Evolutionary conservation across 2,797 vertebrate species (phyloP), one percentile per base, ranked within the genome.

Genomic region (Gallinago solitaria): DNA sequence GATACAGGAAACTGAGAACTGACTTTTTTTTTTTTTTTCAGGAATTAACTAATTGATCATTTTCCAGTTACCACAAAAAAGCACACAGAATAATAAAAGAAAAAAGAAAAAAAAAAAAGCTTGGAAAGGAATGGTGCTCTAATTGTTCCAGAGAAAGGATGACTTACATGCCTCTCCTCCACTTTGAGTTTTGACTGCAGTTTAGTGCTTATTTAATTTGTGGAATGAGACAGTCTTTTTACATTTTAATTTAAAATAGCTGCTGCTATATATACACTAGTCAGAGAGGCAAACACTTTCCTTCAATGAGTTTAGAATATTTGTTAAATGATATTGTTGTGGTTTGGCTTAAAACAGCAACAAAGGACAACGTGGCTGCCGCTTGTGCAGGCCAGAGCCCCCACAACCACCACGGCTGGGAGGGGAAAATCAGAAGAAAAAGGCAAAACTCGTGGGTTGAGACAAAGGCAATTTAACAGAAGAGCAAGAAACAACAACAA

Each of bases 1-100:
- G 21, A n/a, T 8, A 61, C 0, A 57, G 4, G 1, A 78, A 84
- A n/a, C 3, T 25, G 24, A 47, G 1, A 1, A 56, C 32, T 57
- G 7, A 27, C 30, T 8, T n/a, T 16, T 30, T n/a, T 16, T 30
- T 37, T 10, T 43, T n/a, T 5, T 37, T 37, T 37, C 3, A 3
- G 6, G 35, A 68, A 81, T 64, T 37, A 64, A 73, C 50, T 47
- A 41, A 56, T 24, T 6, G 4, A n/a, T 56, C 21, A 15, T 4
- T 75, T 61, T 70, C 23, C 6, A 47, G 3, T 67, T 61, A 20
- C 12, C 33, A 51, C 33, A 39, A 50, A 50, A 64, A 50, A 7
- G 3, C 23, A 27, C 7, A 6, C 9, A 28, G 39, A 64, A 39
- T 33, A 7, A 30, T 24, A 59, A 13, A 47, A 32, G 25, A 32